Evolutionary conservation across 2,888 invertebrate genomes (phyloP).

Genomic region (Diploptera punctata): DNA sequence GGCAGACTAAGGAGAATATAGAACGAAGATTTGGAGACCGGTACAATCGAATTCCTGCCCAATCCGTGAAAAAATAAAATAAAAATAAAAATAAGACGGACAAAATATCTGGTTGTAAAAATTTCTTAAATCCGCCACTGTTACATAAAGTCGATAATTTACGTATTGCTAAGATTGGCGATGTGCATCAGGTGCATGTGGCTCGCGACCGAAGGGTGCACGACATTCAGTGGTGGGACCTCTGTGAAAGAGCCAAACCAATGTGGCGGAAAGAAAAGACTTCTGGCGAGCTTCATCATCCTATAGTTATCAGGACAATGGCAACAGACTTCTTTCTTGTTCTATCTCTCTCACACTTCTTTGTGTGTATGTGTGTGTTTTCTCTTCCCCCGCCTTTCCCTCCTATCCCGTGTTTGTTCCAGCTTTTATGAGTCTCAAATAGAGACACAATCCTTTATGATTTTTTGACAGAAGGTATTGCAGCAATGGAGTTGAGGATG

Average conservation of each 20-base stretch:
- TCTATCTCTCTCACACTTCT: conserved; percentile 18
- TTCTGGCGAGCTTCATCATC: conserved; percentile 41
- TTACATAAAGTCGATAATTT: too few relatives aligned
- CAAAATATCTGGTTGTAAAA: too few relatives aligned
- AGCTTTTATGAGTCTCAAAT: conserved; percentile 43
- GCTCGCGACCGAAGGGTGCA: background rate
- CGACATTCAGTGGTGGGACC: background rate
- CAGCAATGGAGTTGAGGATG: conserved; percentile 8
- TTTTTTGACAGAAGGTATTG: conserved; percentile 43
- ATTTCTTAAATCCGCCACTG: too few relatives aligned
- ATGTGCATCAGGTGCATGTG: background rate
- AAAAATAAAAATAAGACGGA: too few relatives aligned
- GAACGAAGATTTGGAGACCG: too few relatives aligned
- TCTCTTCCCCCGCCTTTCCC: conserved; percentile 10
- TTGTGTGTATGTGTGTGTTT: conserved; percentile 7
- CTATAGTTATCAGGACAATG: conserved; percentile 43
- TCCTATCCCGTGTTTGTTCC: conserved; percentile 40
- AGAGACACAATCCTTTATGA: conserved; percentile 43
- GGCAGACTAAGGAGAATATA: too few relatives aligned
- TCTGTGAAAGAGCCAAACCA: conserved; percentile 21
- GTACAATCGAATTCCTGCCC: too few relatives aligned
- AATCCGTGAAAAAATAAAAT: too few relatives aligned
- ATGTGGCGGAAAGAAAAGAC: conserved; percentile 39
- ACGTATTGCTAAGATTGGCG: background rate
- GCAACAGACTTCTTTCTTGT: conserved; percentile 34